Percentiles rank a stretch among this genome's conserved stretches.
phyloP scores from a whole-genome alignment of 2,113 vertebrate genomes.

The Saccopteryx bilineata region DNA sequence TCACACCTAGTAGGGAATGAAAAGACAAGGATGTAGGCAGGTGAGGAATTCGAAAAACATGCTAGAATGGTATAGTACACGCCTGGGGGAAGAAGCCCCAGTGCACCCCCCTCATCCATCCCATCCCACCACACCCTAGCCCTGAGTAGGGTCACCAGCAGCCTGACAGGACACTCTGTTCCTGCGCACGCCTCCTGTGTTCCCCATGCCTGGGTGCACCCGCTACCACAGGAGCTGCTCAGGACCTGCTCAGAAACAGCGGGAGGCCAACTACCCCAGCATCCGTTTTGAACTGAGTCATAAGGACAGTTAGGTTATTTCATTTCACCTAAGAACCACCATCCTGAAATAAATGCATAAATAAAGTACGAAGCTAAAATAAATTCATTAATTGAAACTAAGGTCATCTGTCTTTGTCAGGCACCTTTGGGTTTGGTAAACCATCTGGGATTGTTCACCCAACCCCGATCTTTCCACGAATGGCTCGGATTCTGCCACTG shows the following conservation, averaged over 20 bases:
- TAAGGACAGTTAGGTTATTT: neutral
- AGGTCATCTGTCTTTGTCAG: neutral
- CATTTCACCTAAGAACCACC: neutral
- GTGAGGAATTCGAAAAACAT: neutral
- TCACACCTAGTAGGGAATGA: neutral
- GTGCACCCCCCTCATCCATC: accelerated
- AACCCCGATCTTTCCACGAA: neutral
- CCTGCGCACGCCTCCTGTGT: neutral
- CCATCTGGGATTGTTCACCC: neutral
- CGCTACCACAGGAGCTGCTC: neutral
- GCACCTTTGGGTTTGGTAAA: neutral
- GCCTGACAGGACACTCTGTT: too few species aligned
- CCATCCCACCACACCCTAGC: accelerated
- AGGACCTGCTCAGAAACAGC: neutral
- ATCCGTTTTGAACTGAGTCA: neutral
- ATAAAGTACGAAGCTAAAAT: neutral
- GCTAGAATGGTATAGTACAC: neutral
- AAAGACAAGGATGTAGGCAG: neutral
- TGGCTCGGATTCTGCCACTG: neutral
- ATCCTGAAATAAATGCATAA: neutral
- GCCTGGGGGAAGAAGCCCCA: neutral
- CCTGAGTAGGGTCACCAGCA: neutral
- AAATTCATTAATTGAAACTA: neutral
- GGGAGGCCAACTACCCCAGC: neutral
- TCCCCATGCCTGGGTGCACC: too few species aligned